A percentile compares a stretch with the other conserved stretches of the same genome.
phyloP scores from a whole-genome alignment of 1,140 invertebrate species.

The Camponotus vicinus region DNA sequence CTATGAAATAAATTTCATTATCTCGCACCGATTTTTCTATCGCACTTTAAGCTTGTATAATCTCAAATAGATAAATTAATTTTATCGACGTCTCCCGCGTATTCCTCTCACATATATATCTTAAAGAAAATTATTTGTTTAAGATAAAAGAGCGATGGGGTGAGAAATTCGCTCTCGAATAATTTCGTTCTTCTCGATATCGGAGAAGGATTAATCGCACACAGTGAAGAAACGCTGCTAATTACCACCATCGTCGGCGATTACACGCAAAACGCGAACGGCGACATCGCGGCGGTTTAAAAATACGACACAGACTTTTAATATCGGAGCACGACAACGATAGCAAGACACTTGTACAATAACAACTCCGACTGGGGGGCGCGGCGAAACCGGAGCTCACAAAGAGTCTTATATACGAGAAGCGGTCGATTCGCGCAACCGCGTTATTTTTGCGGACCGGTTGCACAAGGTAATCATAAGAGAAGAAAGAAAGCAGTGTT shows the following conservation, averaged over 20 bases:
- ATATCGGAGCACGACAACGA: conserved; percentile 1
- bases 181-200: not conserved
- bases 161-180: not conserved
- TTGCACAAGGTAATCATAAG: conserved; percentile 51
- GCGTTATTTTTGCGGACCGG: conserved; percentile 34
- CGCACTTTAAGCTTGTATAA: not conserved
- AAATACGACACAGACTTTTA: conserved; percentile 37
- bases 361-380: not conserved
- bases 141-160: not conserved
- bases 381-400: conserved; percentile 16
- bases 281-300: conserved; percentile 29
- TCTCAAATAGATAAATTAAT: not conserved
- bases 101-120: not conserved
- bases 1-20: not conserved
- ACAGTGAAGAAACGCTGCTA: not conserved
- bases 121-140: conserved; percentile 10
- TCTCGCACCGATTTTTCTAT: not conserved
- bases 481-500: conserved; percentile 10
- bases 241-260: conserved; percentile 22
- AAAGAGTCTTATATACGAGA: conserved; percentile 24
- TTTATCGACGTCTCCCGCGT: not conserved
- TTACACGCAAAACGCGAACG: not conserved
- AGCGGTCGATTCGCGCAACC: conserved; percentile 15
- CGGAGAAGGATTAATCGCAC: not conserved
- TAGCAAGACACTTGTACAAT: conserved; percentile 7